phyloP scores from a whole-genome alignment of 2,797 vertebrate species.

The Sphenodon punctatus region DNA sequence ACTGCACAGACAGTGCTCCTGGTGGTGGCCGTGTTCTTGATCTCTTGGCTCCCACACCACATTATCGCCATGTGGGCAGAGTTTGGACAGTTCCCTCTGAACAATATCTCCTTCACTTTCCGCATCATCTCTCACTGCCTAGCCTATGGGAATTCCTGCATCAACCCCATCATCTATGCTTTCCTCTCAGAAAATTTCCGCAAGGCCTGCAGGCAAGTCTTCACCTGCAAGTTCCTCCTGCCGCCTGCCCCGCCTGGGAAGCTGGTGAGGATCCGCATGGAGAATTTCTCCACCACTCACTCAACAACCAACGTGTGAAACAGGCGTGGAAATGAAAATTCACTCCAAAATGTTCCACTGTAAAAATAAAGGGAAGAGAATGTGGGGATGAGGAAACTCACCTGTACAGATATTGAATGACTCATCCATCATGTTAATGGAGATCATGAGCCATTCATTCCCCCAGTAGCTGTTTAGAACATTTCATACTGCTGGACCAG shows the following conservation, averaged over 20 bases:
- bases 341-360: fast-evolving
- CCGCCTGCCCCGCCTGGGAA: slow-evolving; percentile 40
- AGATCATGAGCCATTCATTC: not conserved
- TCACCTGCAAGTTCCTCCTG: slow-evolving; percentile 65
- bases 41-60: slow-evolving; percentile 88
- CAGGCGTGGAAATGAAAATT: not conserved
- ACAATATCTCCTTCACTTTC: slow-evolving; percentile 80
- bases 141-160: slow-evolving; percentile 85
- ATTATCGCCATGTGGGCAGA: slow-evolving; percentile 87
- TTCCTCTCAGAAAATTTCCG: slow-evolving; percentile 87
- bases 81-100: slow-evolving; percentile 83
- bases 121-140: slow-evolving; percentile 84
- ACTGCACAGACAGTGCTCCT: slow-evolving; percentile 84
- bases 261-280: slow-evolving; percentile 75
- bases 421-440: not conserved
- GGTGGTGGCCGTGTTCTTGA: slow-evolving; percentile 78
- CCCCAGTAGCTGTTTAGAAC: not conserved
- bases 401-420: fast-evolving
- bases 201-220: slow-evolving; percentile 80
- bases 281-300: slow-evolving; percentile 82
- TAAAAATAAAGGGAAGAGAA: not conserved
- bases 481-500: not conserved
- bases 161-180: slow-evolving; percentile 86
- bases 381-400: not conserved
- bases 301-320: slow-evolving; percentile 77